These are phyloP conservation scores for Siniperca chuatsi DNA, from an alignment of 2,113 vertebrate genomes.

Conservation along the genomic window DNA sequence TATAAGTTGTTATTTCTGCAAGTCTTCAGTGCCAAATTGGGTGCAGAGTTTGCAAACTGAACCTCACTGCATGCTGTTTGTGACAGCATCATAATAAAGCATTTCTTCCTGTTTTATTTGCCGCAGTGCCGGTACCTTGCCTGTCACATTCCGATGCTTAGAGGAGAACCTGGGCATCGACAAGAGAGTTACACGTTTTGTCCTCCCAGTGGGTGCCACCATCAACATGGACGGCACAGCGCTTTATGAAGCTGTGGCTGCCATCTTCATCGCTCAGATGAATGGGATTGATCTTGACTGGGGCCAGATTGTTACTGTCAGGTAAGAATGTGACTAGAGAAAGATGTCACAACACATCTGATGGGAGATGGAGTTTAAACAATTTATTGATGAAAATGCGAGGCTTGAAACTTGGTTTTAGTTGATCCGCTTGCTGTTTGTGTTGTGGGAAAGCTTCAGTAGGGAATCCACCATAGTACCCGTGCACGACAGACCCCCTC, in stretches of 20 bases:
- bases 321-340: constrained; percentile 79
- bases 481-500: no score
- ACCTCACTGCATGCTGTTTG: neutral
- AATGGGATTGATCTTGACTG: constrained; percentile 93
- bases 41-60: constrained; percentile 11
- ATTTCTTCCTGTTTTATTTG: neutral
- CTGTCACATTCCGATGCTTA: constrained; percentile 97
- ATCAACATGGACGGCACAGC: constrained; percentile 99
- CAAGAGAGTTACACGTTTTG: constrained; percentile 97
- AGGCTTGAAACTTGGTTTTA: no score
- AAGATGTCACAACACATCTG: neutral
- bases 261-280: constrained; percentile 99
- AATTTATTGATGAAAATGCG: no score
- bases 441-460: no score
- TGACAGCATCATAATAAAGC: neutral
- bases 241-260: constrained; percentile 97
- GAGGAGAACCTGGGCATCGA: constrained; percentile 98
- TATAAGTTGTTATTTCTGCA: neutral
- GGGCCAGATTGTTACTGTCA: constrained; percentile 97
- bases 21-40: neutral
- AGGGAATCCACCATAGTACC: no score
- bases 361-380: no score
- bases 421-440: no score
- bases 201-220: constrained; percentile 97
- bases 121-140: constrained; percentile 93